Evolutionary conservation across 2,888 invertebrate species (phyloP).

Genomic region (Mesorhabditis spiculigera): DNA sequence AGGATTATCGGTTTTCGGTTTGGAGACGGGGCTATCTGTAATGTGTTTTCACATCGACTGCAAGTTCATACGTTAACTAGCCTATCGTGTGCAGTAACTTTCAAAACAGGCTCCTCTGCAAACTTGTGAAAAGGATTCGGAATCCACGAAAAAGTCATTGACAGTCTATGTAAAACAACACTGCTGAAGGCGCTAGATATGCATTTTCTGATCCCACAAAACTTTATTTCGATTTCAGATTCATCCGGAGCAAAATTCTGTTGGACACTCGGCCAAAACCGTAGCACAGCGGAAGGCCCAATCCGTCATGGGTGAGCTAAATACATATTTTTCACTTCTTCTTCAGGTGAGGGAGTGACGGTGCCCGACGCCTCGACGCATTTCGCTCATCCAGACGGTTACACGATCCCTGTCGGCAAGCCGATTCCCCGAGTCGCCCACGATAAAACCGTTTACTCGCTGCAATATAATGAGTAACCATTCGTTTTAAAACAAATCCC

Average conservation of each 20-base stretch:
- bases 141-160: too few species aligned
- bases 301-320: slow-evolving; percentile 60
- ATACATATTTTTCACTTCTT: neutral
- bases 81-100: too few species aligned
- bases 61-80: too few species aligned
- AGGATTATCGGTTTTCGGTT: slow-evolving; percentile 56
- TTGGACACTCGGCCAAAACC: neutral
- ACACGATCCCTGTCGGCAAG: slow-evolving; percentile 12
- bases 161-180: too few species aligned
- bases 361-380: slow-evolving; percentile 8
- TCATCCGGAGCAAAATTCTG: neutral
- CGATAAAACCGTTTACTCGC: neutral
- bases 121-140: too few species aligned
- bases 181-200: too few species aligned
- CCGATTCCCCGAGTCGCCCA: neutral
- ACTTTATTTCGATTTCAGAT: neutral
- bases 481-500: neutral
- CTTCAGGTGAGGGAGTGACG: slow-evolving; percentile 12
- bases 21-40: neutral
- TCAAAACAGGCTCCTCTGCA: too few species aligned
- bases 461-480: slow-evolving; percentile 14
- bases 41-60: neutral
- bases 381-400: slow-evolving; percentile 12
- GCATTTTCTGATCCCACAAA: too few species aligned
- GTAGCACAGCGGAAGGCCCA: neutral